Base-by-base conservation (phyloP, 2,113 vertebrate species). In the Pygoscelis antarcticus region DNA sequence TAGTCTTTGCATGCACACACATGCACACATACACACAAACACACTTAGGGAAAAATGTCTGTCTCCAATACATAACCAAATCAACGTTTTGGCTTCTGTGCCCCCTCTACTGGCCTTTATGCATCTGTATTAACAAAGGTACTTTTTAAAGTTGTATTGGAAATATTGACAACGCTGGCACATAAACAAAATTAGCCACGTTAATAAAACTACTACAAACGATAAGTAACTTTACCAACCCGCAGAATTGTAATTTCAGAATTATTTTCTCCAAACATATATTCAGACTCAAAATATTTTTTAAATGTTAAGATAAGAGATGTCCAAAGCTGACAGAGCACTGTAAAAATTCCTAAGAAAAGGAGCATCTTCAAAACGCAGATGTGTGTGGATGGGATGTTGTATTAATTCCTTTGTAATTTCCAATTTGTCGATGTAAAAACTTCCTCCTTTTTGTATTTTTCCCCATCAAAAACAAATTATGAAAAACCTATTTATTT, bases 71-170 rank as follows among this genome's bases (percentile, higher is more conserved):
- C 3, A 19, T 29, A 72, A 40, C 27, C 51, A 49, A 85, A 70
- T 10, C 32, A 46, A 11, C 1, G 2, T 64, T 93, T 89, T 86
- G 87, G 51, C 81, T 93, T 87, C 71, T 83, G 47, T 95, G 68
- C 94, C 81, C 95, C 95, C 96, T 97, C 97, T 96, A 29, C 96
- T 90, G 57, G 25, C 71, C 42, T 66, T 93, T 19, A 42, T 8
- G 29, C 22, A 54, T 36, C 80, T 80, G 6, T 57, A 34, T n/a
- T 61, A 55, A 62, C 13, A 70, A 80, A 85, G 10, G 7, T 30
- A 55, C 42, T 89, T 55, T 1, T 9, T 58, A 86, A 90, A 47
- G 22, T 49, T 36, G 9, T 27, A 10, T 34, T 60, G 65, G 55
- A 71, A 80, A 44, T 78, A 77, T 16, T 87, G 22, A 44, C 0